Base-by-base conservation (phyloP, 2,888 invertebrate species). In the Himalopsyche anomala region DNA sequence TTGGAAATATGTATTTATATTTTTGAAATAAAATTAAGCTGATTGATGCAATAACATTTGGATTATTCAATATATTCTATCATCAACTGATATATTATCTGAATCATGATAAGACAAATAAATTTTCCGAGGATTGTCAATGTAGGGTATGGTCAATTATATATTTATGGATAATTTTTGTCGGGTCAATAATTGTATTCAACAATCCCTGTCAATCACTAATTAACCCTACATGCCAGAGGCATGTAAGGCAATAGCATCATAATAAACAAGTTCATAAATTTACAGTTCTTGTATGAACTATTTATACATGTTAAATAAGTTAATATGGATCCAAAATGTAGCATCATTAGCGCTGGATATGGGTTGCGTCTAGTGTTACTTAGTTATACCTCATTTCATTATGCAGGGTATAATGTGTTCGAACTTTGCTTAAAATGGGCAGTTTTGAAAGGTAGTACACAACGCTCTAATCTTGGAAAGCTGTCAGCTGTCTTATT, bases 331-430 rank as follows among this genome's bases (percentile, higher is more conserved):
- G 19, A 28, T 62, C 19, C 9, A 38, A 36, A 74, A 36, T 74
- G 38, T 4, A 19, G n/a, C 74, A 74, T 74, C 12, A 36, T 74
- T 74, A 74, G 74, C 38, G 36, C 15, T 15, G 36, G 74, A 74
- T 74, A 36, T 74, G 36, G 36, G 74, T 74, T 9, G 28, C 36
- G 69, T 69, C 28, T 74, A 36, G 36, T 1, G 74, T 74, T 74
- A 38, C 69, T 28, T 19, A 69, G 28, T 69, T 69, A 12, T 4
- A 19, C 28, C 28, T 69, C 69, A 15, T 38, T 9, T 28, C 12
- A 74, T 74, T 12, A 74, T 74, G 74, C 74, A 74, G 36, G 36
- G 15, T 74, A 38, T 51, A 38, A 74, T 38, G 74, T 74, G 74
- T 74, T 38, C 15, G 4, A 36, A 74, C 12, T 74, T 36, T 38